Conservation (phyloP, 2,888 invertebrate genomes). For the Rotaria magnacalcarata region DNA sequence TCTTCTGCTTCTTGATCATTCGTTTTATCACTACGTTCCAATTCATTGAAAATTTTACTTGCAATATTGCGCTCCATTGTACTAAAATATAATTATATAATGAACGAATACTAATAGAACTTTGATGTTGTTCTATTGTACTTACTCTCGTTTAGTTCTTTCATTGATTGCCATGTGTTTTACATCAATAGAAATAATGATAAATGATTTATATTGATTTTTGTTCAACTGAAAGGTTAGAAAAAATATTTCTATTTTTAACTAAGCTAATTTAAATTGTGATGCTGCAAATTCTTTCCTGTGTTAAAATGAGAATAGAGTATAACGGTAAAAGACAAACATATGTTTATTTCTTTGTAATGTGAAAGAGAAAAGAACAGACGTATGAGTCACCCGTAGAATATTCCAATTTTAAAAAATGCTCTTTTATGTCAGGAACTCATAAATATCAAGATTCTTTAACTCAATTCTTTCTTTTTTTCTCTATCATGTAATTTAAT, state of each 20-base stretch:
- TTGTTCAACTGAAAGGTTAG: no score
- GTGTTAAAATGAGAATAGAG: neutral
- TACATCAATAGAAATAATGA: neutral
- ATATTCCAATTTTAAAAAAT: neutral
- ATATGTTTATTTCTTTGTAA: neutral
- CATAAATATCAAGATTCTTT: neutral
- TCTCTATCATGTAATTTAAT: neutral
- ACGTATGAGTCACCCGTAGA: neutral
- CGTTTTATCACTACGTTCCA: slow-evolving; percentile 2
- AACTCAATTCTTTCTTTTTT: neutral
- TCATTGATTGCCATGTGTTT: neutral
- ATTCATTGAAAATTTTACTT: neutral
- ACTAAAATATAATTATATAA: neutral
- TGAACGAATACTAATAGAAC: neutral
- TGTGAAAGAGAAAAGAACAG: neutral
- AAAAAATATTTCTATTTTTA: no score
- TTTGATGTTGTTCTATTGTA: neutral
- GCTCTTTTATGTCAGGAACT: neutral
- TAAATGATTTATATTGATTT: no score
- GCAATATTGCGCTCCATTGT: neutral
- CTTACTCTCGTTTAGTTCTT: neutral
- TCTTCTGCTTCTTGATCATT: neutral
- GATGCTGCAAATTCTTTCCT: no score
- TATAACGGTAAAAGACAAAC: neutral
- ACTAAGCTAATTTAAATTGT: no score